A percentile compares a stretch with the other conserved stretches of the same genome.
phyloP scores from a whole-genome alignment of 2,888 invertebrate genomes.

The Gortyna flavago region DNA sequence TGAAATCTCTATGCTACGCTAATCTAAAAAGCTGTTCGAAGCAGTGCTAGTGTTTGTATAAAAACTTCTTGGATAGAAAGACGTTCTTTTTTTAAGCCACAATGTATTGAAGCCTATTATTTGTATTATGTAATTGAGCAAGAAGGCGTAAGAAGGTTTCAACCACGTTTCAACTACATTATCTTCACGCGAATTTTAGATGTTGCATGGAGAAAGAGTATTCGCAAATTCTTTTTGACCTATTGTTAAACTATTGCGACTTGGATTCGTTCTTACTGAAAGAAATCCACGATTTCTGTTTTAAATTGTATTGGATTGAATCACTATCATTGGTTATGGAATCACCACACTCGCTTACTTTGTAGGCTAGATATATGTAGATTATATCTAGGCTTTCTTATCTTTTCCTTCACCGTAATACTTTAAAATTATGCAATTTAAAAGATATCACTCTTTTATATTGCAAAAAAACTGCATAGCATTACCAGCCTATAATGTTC shows the following conservation, averaged over 20 bases:
- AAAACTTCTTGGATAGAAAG: neutral
- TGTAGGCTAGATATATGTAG: neutral
- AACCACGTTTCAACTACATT: neutral
- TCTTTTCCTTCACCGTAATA: neutral
- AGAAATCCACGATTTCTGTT: neutral
- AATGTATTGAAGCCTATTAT: constrained; percentile 11
- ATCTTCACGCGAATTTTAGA: neutral
- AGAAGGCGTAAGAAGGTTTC: constrained; percentile 12
- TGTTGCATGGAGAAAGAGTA: neutral
- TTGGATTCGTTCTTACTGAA: neutral
- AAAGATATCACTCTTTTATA: neutral
- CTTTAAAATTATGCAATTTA: too few relatives aligned
- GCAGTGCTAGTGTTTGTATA: neutral
- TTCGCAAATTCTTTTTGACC: neutral
- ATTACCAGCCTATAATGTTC: neutral
- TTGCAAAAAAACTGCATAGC: neutral
- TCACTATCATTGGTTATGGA: neutral
- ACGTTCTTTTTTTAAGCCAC: constrained; percentile 6
- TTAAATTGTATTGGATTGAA: neutral
- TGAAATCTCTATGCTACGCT: neutral
- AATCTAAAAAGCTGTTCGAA: neutral
- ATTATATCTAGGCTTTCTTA: neutral
- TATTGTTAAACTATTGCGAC: neutral
- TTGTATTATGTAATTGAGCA: constrained; percentile 15
- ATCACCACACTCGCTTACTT: neutral